Conservation (phyloP, 2,888 invertebrate species). For the Cephus runcator region DNA sequence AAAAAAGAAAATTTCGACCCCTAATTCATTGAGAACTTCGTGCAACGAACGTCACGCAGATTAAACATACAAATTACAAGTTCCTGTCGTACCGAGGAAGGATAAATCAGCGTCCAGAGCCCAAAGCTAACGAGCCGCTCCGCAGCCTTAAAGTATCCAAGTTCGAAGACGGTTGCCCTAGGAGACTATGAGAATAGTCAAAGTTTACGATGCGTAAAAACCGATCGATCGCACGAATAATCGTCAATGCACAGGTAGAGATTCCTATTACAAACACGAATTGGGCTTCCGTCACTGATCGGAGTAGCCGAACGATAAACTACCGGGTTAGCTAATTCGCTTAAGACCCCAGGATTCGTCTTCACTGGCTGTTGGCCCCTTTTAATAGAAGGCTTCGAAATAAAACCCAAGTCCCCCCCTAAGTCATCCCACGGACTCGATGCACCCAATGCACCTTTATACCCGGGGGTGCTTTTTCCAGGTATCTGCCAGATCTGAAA, state of each 20-base stretch:
- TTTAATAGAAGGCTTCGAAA: neutral
- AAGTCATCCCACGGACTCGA: neutral
- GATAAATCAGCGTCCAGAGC: neutral
- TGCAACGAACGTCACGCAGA: neutral
- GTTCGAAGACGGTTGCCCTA: neutral
- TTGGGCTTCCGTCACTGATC: slow-evolving; percentile 7
- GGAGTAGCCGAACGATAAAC: slow-evolving; percentile 39
- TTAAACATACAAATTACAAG: neutral
- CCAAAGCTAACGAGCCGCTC: neutral
- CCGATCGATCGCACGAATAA: neutral
- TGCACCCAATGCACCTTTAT: neutral
- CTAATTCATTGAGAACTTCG: neutral
- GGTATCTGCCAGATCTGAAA: slow-evolving; percentile 29
- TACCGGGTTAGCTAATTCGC: slow-evolving; percentile 45
- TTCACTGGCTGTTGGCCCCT: neutral
- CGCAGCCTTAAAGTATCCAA: neutral
- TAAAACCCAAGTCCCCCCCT: neutral
- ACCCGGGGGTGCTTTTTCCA: slow-evolving; percentile 25
- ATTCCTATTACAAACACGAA: neutral
- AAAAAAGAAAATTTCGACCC: neutral
- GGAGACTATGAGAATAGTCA: neutral
- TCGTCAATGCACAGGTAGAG: neutral
- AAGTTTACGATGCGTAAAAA: neutral
- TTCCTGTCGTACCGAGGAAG: neutral
- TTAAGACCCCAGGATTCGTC: slow-evolving; percentile 21